Percentiles rank a stretch among this genome's conserved stretches.
phyloP scores from a whole-genome alignment of 2,888 invertebrate species.

The Scelioninae gen. 1 region DNA sequence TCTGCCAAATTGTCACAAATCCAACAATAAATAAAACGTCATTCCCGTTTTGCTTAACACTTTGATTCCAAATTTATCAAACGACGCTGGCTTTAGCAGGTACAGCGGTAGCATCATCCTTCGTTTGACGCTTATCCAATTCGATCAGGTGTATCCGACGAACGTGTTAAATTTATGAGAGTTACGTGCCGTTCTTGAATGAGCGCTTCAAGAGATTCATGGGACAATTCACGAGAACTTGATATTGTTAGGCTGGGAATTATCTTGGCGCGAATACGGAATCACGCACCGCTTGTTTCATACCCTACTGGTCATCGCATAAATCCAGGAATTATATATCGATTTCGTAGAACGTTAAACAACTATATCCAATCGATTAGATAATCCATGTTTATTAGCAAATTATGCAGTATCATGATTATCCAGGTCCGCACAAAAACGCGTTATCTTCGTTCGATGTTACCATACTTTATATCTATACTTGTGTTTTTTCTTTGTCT shows the following conservation, averaged over 20 bases:
- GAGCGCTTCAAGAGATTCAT: constrained; percentile 76
- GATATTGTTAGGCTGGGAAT: constrained; percentile 76
- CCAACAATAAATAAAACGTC: constrained; percentile 8
- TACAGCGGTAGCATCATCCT: constrained; percentile 46
- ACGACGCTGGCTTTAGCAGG: constrained; percentile 38
- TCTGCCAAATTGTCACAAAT: constrained; percentile 20
- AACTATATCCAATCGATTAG: constrained; percentile 66
- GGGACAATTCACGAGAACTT: constrained; percentile 75
- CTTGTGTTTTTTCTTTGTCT: constrained; percentile 29
- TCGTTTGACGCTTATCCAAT: constrained; percentile 62
- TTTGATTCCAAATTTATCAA: constrained; percentile 41
- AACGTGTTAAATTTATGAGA: constrained; percentile 76
- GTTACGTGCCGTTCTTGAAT: constrained; percentile 75
- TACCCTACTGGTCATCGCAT: constrained; percentile 63
- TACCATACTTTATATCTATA: constrained; percentile 20
- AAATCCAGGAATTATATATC: constrained; percentile 65
- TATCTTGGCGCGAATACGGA: constrained; percentile 74
- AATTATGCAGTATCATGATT: constrained; percentile 56
- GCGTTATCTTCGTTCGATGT: constrained; percentile 27
- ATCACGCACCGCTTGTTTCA: constrained; percentile 75
- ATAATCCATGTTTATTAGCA: constrained; percentile 63
- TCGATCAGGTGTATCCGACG: constrained; percentile 69
- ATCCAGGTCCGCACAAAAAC: constrained; percentile 29
- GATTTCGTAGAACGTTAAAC: constrained; percentile 66
- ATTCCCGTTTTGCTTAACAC: constrained; percentile 27